Percentiles rank a stretch among this genome's conserved stretches.
Evolutionary conservation across 2,797 vertebrate species (phyloP).

Genomic region (Podarcis lilfordi): DNA sequence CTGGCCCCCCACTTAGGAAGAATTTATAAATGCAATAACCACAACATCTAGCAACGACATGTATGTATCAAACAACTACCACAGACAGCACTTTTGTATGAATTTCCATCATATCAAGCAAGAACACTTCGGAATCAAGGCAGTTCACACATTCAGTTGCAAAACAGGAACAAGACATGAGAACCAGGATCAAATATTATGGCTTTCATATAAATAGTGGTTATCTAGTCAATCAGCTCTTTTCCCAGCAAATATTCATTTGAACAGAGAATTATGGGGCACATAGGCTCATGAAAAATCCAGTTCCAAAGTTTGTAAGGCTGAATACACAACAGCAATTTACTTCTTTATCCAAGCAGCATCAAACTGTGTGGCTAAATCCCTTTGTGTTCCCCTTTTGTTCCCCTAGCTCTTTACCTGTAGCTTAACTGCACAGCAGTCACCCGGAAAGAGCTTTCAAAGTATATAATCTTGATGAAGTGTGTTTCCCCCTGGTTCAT

Average conservation of each 20-base stretch:
- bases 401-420: neutral
- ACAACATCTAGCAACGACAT: neutral
- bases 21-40: neutral
- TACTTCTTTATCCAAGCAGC: constrained; percentile 1
- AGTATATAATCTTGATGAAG: neutral
- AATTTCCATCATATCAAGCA: neutral
- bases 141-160: neutral
- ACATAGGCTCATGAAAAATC: neutral
- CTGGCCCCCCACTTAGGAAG: neutral
- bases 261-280: neutral
- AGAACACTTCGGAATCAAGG: neutral
- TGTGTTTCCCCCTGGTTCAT: neutral
- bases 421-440: neutral
- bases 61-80: neutral
- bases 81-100: neutral
- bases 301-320: neutral
- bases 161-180: neutral
- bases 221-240: neutral
- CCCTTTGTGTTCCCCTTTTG: neutral
- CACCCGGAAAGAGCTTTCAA: neutral
- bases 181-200: neutral
- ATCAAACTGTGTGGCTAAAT: neutral
- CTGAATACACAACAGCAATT: neutral
- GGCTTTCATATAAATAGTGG: constrained; percentile 14
- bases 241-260: neutral